A percentile compares a stretch with the other conserved stretches of the same genome.
Conservation (phyloP, 2,797 vertebrate species). For the Acridotheres tristis region DNA sequence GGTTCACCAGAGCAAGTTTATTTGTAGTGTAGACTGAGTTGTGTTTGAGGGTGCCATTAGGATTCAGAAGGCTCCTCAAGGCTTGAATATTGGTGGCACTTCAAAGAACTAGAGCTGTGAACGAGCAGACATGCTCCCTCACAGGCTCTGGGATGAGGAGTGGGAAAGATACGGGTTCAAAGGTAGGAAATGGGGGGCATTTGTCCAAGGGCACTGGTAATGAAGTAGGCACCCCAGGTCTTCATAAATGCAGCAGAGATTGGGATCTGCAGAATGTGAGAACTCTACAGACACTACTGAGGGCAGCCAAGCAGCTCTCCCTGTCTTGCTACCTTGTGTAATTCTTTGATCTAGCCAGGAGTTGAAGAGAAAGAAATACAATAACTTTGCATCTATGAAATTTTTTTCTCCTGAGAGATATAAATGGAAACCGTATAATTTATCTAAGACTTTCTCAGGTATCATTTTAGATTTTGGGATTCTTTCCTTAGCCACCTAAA, state of each 20-base stretch:
- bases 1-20: slow-evolving; percentile 78
- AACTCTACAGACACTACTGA: not conserved
- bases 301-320: not conserved
- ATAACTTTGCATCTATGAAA: not conserved
- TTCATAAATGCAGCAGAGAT: not conserved
- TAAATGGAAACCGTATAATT: not conserved
- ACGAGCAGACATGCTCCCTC: slow-evolving; percentile 54
- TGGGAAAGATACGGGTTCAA: slow-evolving; percentile 6
- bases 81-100: slow-evolving; percentile 76
- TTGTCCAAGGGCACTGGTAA: not conserved
- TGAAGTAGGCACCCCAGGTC: slow-evolving; percentile 4
- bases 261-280: not conserved
- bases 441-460: not conserved
- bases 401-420: not conserved
- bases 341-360: not conserved
- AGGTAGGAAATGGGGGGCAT: slow-evolving; percentile 20
- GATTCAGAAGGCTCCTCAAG: slow-evolving; percentile 66
- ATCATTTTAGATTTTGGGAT: not conserved
- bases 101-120: slow-evolving; percentile 75
- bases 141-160: slow-evolving; percentile 15
- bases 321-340: not conserved
- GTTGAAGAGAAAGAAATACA: not conserved
- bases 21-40: slow-evolving; percentile 75
- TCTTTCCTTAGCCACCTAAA: not conserved
- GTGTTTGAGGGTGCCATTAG: slow-evolving; percentile 72